A percentile compares a stretch with the other conserved stretches of the same genome.
These are phyloP conservation scores for Haliclystus octoradiatus DNA, from an alignment of 30 jellyfish, hydroid and myxozoan species.

Conservation along the genomic window DNA sequence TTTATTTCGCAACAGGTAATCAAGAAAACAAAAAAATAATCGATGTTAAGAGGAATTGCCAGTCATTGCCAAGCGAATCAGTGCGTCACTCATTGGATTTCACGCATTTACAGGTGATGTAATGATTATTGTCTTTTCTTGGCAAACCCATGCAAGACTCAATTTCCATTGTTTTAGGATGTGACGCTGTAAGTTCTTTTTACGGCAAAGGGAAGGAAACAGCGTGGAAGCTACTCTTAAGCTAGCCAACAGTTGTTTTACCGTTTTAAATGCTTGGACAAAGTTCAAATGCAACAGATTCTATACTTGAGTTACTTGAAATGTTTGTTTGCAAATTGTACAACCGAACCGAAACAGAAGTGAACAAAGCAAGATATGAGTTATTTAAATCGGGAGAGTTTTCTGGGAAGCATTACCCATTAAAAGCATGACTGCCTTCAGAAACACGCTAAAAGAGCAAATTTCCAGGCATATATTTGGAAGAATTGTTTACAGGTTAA, in stretches of 20 bases:
- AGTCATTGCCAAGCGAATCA: too few species aligned
- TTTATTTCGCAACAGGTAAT: too few species aligned
- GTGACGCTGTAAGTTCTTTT: background rate
- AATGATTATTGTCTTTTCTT: too few species aligned
- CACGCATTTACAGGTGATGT: conserved; percentile 2
- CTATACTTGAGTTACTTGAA: background rate
- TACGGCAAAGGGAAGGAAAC: background rate
- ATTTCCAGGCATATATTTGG: conserved; percentile 20
- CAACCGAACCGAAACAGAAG: background rate
- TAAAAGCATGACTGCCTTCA: background rate
- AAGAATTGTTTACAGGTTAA: conserved; percentile 1
- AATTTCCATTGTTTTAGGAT: too few species aligned
- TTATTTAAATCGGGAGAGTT: background rate
- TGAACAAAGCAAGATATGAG: background rate
- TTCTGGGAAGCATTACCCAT: conserved; percentile 6
- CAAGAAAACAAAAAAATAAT: too few species aligned
- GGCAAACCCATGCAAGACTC: background rate
- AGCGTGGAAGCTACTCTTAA: background rate
- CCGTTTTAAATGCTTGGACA: background rate
- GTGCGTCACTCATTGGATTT: background rate
- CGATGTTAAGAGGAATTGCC: too few species aligned
- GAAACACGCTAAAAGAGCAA: conserved; percentile 7
- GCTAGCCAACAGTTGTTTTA: background rate
- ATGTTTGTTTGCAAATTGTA: background rate
- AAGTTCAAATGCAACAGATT: background rate